These are phyloP conservation scores for Pipistrellus pygmaeus DNA, from an alignment of 2,797 vertebrate species.

Conservation along the genomic window DNA sequence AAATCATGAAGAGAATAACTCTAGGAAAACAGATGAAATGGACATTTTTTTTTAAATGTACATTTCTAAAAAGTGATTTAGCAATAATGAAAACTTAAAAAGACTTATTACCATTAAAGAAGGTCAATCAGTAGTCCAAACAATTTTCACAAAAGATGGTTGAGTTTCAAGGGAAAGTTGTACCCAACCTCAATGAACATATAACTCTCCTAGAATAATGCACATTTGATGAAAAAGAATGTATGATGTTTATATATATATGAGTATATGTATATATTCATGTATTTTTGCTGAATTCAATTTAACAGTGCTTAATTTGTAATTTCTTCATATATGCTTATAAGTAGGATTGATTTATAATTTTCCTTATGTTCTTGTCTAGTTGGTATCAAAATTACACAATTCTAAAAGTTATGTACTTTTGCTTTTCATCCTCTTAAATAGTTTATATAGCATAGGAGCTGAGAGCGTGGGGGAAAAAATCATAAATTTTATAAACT, in stretches of 20 bases:
- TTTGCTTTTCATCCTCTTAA: background rate
- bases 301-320: background rate
- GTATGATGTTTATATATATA: background rate
- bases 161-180: background rate
- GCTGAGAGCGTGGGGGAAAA: background rate
- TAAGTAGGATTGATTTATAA: background rate
- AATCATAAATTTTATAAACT: background rate
- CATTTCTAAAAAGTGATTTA: slow-evolving; percentile 43
- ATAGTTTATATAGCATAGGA: background rate
- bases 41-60: background rate
- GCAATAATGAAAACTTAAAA: slow-evolving; percentile 24
- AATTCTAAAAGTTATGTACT: background rate
- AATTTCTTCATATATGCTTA: background rate
- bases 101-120: background rate
- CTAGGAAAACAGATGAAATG: slow-evolving; percentile 1
- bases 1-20: background rate
- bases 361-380: background rate
- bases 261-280: background rate
- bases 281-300: background rate
- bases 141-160: background rate
- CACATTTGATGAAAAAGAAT: background rate
- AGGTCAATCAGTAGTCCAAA: slow-evolving; percentile 14
- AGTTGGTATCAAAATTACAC: background rate
- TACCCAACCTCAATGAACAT: background rate
- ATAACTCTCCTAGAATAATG: background rate